Percentiles rank a stretch among this genome's conserved stretches.
These are phyloP conservation scores for Pionites leucogaster DNA, from an alignment of 2,113 vertebrate species.

Conservation along the genomic window DNA sequence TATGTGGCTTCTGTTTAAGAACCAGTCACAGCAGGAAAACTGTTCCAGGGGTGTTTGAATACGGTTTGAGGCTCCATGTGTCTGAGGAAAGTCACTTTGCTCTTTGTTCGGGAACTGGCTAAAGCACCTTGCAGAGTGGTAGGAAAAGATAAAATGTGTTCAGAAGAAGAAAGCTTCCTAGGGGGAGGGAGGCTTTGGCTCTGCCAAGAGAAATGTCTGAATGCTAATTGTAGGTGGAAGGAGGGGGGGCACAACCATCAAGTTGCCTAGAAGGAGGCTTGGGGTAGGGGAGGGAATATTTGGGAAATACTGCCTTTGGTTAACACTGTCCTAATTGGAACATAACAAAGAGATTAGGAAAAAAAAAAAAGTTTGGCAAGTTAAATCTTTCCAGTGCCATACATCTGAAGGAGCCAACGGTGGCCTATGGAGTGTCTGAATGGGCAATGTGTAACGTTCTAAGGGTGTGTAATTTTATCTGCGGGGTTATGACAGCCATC, in stretches of 20 bases:
- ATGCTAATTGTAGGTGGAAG: slow-evolving; percentile 62
- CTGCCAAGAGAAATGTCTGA: slow-evolving; percentile 5
- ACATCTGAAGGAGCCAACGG: background rate
- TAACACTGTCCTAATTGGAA: slow-evolving; percentile 54
- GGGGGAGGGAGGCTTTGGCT: slow-evolving; percentile 27
- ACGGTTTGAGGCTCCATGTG: background rate
- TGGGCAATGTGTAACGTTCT: slow-evolving; percentile 31
- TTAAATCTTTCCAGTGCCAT: slow-evolving; percentile 25
- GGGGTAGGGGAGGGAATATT: slow-evolving; percentile 7
- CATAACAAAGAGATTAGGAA: slow-evolving; percentile 7
- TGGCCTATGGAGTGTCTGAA: background rate
- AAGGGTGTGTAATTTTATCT: slow-evolving; percentile 54
- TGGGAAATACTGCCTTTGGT: slow-evolving; percentile 58
- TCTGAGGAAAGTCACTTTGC: slow-evolving; percentile 50
- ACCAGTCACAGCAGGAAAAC: background rate
- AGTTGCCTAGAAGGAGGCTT: slow-evolving; percentile 32
- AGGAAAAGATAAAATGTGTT: slow-evolving; percentile 46
- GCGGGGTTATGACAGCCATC: slow-evolving; percentile 42
- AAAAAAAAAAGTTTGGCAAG: slow-evolving; percentile 10
- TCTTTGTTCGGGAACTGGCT: slow-evolving; percentile 57
- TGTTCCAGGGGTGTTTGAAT: background rate
- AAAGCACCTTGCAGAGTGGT: slow-evolving; percentile 42
- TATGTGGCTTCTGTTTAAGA: slow-evolving; percentile 2
- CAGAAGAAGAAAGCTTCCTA: slow-evolving; percentile 48
- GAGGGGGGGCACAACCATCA: background rate